Conservation (phyloP, 2,797 vertebrate genomes). For the Sylvia borin region DNA sequence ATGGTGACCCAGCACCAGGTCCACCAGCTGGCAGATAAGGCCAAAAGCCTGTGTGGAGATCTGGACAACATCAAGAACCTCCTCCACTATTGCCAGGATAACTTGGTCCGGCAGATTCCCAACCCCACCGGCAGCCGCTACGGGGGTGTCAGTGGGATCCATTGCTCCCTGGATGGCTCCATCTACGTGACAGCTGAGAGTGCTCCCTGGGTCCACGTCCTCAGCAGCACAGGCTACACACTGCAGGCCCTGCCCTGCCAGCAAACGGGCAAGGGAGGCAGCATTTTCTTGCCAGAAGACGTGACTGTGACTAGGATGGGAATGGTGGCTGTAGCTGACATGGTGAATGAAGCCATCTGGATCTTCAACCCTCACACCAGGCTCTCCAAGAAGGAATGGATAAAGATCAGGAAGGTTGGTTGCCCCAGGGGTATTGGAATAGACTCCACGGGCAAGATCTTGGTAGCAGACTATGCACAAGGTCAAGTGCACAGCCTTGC, state of each 20-base stretch:
- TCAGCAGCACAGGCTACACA: constrained; percentile 46
- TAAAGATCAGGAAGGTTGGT: constrained; percentile 51
- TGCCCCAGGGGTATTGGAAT: constrained; percentile 67
- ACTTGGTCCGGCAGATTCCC: constrained; percentile 34
- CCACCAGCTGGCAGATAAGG: constrained; percentile 26
- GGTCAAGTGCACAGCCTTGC: constrained; percentile 65
- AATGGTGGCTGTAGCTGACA: constrained; percentile 64
- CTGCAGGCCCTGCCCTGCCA: constrained; percentile 49
- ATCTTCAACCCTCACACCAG: constrained; percentile 52
- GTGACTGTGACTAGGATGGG: constrained; percentile 64
- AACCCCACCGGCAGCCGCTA: constrained; percentile 12
- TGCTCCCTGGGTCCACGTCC: constrained; percentile 49
- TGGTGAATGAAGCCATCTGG: constrained; percentile 50
- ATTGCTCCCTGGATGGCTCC: constrained; percentile 62
- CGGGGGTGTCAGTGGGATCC: constrained; percentile 51
- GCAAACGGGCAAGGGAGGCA: not conserved
- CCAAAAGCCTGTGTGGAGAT: constrained; percentile 31
- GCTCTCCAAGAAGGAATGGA: constrained; percentile 62
- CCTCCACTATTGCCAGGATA: constrained; percentile 35
- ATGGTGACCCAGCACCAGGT: constrained; percentile 57
- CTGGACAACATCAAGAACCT: constrained; percentile 67
- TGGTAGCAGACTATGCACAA: constrained; percentile 67
- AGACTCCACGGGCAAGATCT: constrained; percentile 56
- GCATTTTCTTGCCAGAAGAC: constrained; percentile 69
- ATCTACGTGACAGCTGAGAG: constrained; percentile 63